Evolutionary conservation across 2,113 vertebrate genomes (phyloP).

Genomic region (Trachemys scripta): DNA sequence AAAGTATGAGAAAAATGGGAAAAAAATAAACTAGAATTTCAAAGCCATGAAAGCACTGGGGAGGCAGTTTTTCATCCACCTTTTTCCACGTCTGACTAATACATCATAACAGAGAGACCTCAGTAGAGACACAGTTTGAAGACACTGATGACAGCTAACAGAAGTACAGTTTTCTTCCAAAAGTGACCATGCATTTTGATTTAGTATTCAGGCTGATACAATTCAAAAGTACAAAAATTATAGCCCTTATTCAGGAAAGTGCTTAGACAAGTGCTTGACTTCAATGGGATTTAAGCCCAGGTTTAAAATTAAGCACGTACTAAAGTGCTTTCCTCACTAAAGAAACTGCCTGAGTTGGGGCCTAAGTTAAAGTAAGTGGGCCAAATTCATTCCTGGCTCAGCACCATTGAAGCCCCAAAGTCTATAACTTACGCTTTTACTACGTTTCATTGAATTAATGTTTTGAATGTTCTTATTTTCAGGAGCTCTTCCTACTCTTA

Average conservation of each 20-base stretch:
- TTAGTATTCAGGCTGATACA: slow-evolving; percentile 44
- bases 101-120: slow-evolving; percentile 45
- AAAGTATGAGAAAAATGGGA: slow-evolving; percentile 47
- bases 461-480: neutral
- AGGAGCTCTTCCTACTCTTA: neutral
- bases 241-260: neutral
- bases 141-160: slow-evolving; percentile 52
- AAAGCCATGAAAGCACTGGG: slow-evolving; percentile 58
- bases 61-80: slow-evolving; percentile 48
- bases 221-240: slow-evolving; percentile 25
- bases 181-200: slow-evolving; percentile 47
- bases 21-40: slow-evolving; percentile 68
- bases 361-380: neutral
- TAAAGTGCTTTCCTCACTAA: neutral
- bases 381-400: neutral
- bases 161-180: slow-evolving; percentile 26
- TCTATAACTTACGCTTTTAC: neutral
- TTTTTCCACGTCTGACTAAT: slow-evolving; percentile 27
- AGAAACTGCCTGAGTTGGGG: neutral
- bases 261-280: neutral
- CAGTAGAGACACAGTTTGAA: slow-evolving; percentile 48
- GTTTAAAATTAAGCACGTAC: neutral
- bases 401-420: neutral
- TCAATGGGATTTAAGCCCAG: neutral
- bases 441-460: neutral